These are phyloP conservation scores for Caenorhabditis latens DNA, from an alignment of 1,140 invertebrate species.

Conservation along the genomic window DNA sequence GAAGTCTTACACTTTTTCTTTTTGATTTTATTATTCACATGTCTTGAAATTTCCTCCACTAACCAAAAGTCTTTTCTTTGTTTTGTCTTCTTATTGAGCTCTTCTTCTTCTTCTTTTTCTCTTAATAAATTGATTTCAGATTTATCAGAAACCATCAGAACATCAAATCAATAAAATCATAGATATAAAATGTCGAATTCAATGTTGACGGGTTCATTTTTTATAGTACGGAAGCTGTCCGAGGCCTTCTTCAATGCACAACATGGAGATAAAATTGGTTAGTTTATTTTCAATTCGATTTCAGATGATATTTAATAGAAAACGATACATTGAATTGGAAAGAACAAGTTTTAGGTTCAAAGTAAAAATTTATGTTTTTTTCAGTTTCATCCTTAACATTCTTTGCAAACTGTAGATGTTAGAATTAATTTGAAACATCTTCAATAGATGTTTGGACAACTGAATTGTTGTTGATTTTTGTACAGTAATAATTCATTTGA, in stretches of 20 bases:
- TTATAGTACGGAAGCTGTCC: constrained; percentile 77
- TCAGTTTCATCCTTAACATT: too few relatives aligned
- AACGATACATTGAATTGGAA: not conserved
- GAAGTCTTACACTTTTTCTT: constrained; percentile 33
- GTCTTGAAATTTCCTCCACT: not conserved
- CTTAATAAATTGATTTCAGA: not conserved
- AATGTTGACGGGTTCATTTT: constrained; percentile 58
- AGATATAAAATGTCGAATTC: constrained; percentile 54
- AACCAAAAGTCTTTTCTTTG: not conserved
- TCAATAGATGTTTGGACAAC: too few relatives aligned
- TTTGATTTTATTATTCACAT: constrained; percentile 40
- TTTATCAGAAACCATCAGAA: constrained; percentile 15
- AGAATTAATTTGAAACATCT: too few relatives aligned
- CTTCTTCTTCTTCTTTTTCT: not conserved
- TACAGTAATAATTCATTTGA: too few relatives aligned
- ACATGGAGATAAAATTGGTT: constrained; percentile 72
- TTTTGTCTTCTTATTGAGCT: not conserved
- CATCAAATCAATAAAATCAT: constrained; percentile 37
- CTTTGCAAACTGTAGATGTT: too few relatives aligned
- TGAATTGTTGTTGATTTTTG: too few relatives aligned
- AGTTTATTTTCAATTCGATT: constrained; percentile 65
- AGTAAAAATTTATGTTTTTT: too few relatives aligned
- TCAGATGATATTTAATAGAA: not conserved
- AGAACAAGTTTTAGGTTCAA: too few relatives aligned
- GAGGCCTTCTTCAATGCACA: constrained; percentile 77